A percentile compares a stretch with the other conserved stretches of the same genome.
Conservation (phyloP, 2,888 invertebrate genomes). For the Hemistola chrysoprasaria region DNA sequence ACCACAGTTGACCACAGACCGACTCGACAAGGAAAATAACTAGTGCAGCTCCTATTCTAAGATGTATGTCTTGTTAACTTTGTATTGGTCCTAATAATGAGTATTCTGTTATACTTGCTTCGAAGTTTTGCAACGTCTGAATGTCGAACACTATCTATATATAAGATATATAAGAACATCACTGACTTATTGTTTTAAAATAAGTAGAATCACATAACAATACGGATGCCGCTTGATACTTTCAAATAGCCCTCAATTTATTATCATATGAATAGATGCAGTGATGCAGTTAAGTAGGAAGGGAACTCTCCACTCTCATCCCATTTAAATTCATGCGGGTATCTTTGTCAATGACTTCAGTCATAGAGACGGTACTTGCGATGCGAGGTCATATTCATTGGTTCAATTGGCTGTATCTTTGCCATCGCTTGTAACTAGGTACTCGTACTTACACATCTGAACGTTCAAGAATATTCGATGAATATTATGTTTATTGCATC, state of each 20-base stretch:
- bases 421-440: slow-evolving; percentile 8
- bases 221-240: background rate
- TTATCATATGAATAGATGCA: slow-evolving; percentile 4
- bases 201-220: background rate
- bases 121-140: too few relatives aligned
- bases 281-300: slow-evolving; percentile 19
- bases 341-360: slow-evolving; percentile 20
- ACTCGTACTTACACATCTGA: slow-evolving; percentile 4
- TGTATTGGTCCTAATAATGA: too few relatives aligned
- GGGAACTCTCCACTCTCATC: slow-evolving; percentile 11
- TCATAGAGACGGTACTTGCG: slow-evolving; percentile 17
- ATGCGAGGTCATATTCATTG: slow-evolving; percentile 68
- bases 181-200: too few relatives aligned
- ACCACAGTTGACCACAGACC: too few relatives aligned
- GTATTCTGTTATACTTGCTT: too few relatives aligned
- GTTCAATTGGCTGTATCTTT: slow-evolving; percentile 53
- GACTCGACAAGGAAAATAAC: too few relatives aligned
- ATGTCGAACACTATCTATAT: too few relatives aligned
- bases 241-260: slow-evolving; percentile 3
- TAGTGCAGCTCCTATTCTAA: too few relatives aligned
- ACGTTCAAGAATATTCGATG: slow-evolving; percentile 27
- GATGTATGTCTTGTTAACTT: too few relatives aligned
- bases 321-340: slow-evolving; percentile 23
- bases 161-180: too few relatives aligned
- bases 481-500: slow-evolving; percentile 1